Conservation (phyloP, 1,140 invertebrate species). For the Pantala flavescens region DNA sequence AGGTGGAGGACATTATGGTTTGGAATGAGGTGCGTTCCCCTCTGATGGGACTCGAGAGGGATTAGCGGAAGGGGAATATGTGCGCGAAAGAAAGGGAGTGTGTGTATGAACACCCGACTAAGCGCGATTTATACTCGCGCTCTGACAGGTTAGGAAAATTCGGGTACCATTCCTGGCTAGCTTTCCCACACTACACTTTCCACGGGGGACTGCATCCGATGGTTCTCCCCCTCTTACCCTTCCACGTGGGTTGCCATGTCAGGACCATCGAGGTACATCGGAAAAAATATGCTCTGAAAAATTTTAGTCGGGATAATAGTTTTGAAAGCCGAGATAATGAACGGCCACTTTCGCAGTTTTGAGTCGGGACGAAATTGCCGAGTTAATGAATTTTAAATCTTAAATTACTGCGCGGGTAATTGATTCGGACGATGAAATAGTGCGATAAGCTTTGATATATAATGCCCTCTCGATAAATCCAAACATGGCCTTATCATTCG, state of each 20-base stretch:
- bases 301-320: not conserved
- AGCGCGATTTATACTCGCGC: not conserved
- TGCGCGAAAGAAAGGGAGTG: not conserved
- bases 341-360: not conserved
- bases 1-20: not conserved
- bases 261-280: not conserved
- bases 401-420: not conserved
- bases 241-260: not conserved
- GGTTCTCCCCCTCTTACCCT: not conserved
- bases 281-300: not conserved
- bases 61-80: not conserved
- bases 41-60: not conserved
- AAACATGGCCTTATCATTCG: no score
- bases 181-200: not conserved
- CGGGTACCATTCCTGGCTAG: not conserved
- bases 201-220: not conserved
- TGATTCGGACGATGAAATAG: not conserved
- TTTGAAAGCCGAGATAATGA: not conserved
- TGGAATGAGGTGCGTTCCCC: not conserved
- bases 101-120: not conserved
- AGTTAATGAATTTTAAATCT: slow-evolving; percentile 1
- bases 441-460: not conserved
- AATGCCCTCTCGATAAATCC: not conserved
- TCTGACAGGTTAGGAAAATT: not conserved
- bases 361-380: not conserved